These are phyloP conservation scores for Sebastes hubbsi DNA, from an alignment of 2,797 vertebrate genomes.

Conservation along the genomic window DNA sequence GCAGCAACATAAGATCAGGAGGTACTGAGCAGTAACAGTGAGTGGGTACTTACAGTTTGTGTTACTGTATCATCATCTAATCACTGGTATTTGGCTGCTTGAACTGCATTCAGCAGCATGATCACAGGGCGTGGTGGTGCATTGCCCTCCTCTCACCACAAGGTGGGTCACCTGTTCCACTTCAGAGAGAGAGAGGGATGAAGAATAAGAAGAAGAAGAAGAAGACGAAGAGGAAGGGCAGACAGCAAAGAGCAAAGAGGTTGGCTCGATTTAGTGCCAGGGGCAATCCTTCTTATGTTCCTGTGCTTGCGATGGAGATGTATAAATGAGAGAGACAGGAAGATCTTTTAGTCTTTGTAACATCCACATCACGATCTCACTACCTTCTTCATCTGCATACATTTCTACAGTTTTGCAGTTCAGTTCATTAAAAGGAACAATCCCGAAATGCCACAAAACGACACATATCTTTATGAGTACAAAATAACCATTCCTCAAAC, in stretches of 20 bases:
- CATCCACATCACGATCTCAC: background rate
- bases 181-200: background rate
- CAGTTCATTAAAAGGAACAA: background rate
- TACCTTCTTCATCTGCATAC: background rate
- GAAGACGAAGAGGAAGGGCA: background rate
- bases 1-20: background rate
- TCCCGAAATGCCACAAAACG: background rate
- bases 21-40: background rate
- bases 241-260: background rate
- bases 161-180: slow-evolving; percentile 59
- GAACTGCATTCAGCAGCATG: background rate
- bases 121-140: slow-evolving; percentile 54
- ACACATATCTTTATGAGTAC: background rate
- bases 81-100: slow-evolving; percentile 1
- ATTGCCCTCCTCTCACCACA: slow-evolving; percentile 41
- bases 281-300: slow-evolving; percentile 25
- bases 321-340: background rate
- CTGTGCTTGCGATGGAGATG: background rate
- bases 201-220: too few species aligned
- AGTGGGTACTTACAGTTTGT: background rate
- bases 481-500: background rate
- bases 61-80: background rate
- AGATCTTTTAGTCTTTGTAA: background rate
- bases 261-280: slow-evolving; percentile 16
- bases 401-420: background rate